A percentile compares a stretch with the other conserved stretches of the same genome.
Evolutionary conservation across 2,888 invertebrate genomes (phyloP).

Genomic region (Ennomos fuscantarius): DNA sequence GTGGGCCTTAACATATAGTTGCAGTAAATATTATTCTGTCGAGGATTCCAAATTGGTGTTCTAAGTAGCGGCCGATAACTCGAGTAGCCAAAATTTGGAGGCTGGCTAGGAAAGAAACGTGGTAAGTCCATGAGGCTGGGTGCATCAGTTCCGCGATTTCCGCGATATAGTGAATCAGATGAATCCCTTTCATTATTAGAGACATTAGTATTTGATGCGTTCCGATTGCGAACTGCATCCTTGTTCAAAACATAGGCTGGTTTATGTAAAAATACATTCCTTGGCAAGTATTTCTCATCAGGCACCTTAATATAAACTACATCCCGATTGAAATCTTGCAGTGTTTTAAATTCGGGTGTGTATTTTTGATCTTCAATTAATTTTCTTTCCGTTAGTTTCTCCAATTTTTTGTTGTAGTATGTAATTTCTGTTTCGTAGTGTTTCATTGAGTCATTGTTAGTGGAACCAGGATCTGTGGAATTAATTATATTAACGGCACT

Average conservation of each 20-base stretch:
- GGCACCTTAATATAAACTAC: slow-evolving; percentile 60
- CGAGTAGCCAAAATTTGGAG: slow-evolving; percentile 1
- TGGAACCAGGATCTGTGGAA: slow-evolving; percentile 1
- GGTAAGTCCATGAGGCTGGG: neutral
- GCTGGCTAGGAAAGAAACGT: neutral
- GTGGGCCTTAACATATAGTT: too few species aligned
- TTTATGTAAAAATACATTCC: slow-evolving; percentile 62
- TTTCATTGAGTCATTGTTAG: slow-evolving; percentile 2
- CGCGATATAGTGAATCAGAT: neutral
- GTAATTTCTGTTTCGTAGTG: slow-evolving; percentile 6
- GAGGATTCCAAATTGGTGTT: slow-evolving; percentile 2
- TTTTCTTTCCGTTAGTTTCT: slow-evolving; percentile 10
- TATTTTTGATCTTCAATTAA: slow-evolving; percentile 23
- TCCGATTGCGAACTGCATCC: slow-evolving; percentile 34
- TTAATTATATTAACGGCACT: too few species aligned
- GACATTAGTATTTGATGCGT: slow-evolving; percentile 10
- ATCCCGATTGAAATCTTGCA: slow-evolving; percentile 62
- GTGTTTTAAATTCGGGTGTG: slow-evolving; percentile 51
- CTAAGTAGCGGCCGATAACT: neutral
- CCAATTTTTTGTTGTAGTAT: slow-evolving; percentile 6
- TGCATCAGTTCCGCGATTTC: neutral
- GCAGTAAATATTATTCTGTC: too few species aligned
- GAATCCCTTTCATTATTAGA: slow-evolving; percentile 8
- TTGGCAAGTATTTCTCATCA: slow-evolving; percentile 58
- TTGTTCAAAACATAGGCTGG: slow-evolving; percentile 61